Conservation (phyloP, 2,113 vertebrate species). For the Rattus rattus region DNA sequence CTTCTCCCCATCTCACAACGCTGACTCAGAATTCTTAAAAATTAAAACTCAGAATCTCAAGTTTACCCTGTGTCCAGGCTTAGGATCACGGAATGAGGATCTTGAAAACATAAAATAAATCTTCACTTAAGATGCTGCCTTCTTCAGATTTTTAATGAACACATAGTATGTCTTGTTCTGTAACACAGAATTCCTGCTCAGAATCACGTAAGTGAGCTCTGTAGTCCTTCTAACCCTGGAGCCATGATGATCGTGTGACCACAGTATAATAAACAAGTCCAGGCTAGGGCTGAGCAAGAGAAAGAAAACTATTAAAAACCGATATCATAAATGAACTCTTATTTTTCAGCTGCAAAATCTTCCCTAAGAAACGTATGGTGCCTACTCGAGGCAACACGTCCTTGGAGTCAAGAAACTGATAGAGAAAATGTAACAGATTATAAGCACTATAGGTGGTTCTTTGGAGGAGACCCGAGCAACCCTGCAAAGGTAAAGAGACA, state of each 20-base stretch:
- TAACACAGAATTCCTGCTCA: not conserved
- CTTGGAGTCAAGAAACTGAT: constrained; percentile 41
- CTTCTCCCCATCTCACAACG: not conserved
- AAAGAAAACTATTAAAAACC: constrained; percentile 34
- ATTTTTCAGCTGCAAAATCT: constrained; percentile 18
- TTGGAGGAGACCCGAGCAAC: not conserved
- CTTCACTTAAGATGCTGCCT: not conserved
- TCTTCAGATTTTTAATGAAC: not conserved
- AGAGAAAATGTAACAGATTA: constrained; percentile 53
- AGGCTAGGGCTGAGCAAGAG: not conserved
- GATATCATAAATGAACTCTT: constrained; percentile 15
- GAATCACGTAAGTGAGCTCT: not conserved
- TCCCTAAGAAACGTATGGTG: not conserved
- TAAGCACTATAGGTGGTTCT: constrained; percentile 29
- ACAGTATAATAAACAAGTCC: not conserved
- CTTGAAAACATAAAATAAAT: not conserved
- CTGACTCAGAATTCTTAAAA: not conserved
- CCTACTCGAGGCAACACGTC: constrained; percentile 43
- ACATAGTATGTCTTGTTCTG: not conserved
- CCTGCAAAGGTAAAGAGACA: not conserved
- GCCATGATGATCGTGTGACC: not conserved
- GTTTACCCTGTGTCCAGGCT: not conserved
- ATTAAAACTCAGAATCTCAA: not conserved
- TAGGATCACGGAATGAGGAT: not conserved
- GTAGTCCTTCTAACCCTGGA: not conserved